Evolutionary conservation across 1,140 invertebrate genomes (phyloP).

Genomic region (Drosophila miranda): DNA sequence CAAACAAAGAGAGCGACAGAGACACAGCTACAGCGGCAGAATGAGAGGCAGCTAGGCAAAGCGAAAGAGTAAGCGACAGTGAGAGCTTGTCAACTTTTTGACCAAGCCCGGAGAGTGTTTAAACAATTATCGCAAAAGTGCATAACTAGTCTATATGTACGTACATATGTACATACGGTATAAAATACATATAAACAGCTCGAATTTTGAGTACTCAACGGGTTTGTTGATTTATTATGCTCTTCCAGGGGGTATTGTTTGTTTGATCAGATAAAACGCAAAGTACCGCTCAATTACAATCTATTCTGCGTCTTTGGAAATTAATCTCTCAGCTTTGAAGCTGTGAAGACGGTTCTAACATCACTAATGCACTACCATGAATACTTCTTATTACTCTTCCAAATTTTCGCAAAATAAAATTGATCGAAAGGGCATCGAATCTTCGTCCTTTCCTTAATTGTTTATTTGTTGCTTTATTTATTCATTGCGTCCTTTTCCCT

Average conservation of each 20-base stretch:
- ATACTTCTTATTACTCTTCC: no score
- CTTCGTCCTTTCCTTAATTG: no score
- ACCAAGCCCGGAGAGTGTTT: slow-evolving; percentile 52
- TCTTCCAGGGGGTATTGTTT: no score
- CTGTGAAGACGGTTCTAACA: no score
- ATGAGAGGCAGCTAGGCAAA: background rate
- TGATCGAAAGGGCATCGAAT: no score
- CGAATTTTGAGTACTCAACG: slow-evolving; percentile 30
- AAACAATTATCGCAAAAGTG: slow-evolving; percentile 55
- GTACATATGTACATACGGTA: background rate
- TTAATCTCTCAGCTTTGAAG: no score
- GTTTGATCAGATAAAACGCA: no score
- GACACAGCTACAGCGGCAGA: slow-evolving; percentile 8
- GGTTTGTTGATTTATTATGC: slow-evolving; percentile 14
- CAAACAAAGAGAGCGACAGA: slow-evolving; percentile 47
- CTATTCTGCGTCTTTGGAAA: no score
- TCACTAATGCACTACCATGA: no score
- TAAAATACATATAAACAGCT: slow-evolving; percentile 33
- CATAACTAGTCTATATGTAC: slow-evolving; percentile 36
- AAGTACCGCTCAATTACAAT: no score
- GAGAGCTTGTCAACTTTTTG: slow-evolving; percentile 73
- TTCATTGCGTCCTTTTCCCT: slow-evolving; percentile 38
- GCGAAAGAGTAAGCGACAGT: slow-evolving; percentile 1
- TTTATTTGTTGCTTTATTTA: slow-evolving; percentile 55
- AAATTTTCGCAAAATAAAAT: no score